Conservation (phyloP, 1,140 invertebrate genomes). For the Sesamia nonagrioides region DNA sequence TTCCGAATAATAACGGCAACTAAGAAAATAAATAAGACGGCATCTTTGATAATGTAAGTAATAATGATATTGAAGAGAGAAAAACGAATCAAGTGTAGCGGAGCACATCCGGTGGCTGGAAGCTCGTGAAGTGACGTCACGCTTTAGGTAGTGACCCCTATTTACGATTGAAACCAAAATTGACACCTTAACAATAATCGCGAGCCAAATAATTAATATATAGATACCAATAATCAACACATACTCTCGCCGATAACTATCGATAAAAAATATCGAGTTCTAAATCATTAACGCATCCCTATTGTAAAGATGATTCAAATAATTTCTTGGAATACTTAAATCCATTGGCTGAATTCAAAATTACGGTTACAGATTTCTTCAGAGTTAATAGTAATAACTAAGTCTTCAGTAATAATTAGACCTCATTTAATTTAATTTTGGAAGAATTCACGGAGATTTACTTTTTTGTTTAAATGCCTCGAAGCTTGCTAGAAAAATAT, state of each 20-base stretch:
- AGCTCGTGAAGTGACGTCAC: constrained; percentile 49
- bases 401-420: constrained; percentile 23
- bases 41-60: constrained; percentile 67
- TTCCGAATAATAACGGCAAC: constrained; percentile 73
- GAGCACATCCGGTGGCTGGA: constrained; percentile 59
- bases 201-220: constrained; percentile 33
- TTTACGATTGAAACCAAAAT: constrained; percentile 55
- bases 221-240: constrained; percentile 25
- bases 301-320: not conserved
- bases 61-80: constrained; percentile 72
- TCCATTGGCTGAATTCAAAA: not conserved
- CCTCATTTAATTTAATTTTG: constrained; percentile 3
- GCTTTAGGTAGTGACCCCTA: not conserved
- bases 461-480: constrained; percentile 6
- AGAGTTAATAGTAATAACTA: not conserved
- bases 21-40: constrained; percentile 76
- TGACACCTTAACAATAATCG: constrained; percentile 51
- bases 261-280: constrained; percentile 21
- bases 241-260: constrained; percentile 3
- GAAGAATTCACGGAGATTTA: constrained; percentile 10
- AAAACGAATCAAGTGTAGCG: constrained; percentile 62
- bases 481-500: constrained; percentile 4
- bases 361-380: constrained; percentile 6
- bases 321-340: not conserved
- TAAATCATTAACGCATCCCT: constrained; percentile 35